A percentile compares a stretch with the other conserved stretches of the same genome.
Conservation (phyloP, 1,140 invertebrate genomes). For the Drosophila melanica region DNA sequence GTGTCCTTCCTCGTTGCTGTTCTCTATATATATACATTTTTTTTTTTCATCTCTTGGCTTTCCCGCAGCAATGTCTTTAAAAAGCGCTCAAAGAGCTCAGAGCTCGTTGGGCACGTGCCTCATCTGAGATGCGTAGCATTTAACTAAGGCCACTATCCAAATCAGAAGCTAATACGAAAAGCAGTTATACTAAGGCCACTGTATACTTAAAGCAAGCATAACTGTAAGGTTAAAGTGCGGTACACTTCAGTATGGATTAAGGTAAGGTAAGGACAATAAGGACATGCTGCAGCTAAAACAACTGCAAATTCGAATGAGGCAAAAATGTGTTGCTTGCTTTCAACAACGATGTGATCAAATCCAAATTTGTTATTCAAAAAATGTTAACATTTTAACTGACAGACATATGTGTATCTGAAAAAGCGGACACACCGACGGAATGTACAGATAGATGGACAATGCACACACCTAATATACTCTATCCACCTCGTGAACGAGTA, state of each 20-base stretch:
- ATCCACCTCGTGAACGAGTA: too few species aligned
- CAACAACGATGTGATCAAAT: too few species aligned
- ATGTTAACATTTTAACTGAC: too few species aligned
- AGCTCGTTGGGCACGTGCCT: constrained; percentile 69
- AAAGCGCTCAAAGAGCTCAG: constrained; percentile 53
- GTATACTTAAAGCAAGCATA: constrained; percentile 14
- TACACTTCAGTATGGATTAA: too few species aligned
- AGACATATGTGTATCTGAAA: too few species aligned
- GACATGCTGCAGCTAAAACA: neutral
- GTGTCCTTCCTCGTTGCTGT: constrained; percentile 14
- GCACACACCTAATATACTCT: too few species aligned
- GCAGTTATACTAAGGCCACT: constrained; percentile 34
- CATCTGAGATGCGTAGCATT: constrained; percentile 58
- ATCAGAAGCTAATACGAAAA: constrained; percentile 73
- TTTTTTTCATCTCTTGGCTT: constrained; percentile 1
- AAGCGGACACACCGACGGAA: too few species aligned
- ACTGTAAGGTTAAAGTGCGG: constrained; percentile 37
- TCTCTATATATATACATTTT: too few species aligned
- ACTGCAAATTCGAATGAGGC: too few species aligned
- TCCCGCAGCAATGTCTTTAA: constrained; percentile 49
- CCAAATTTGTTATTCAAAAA: too few species aligned
- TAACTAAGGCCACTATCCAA: constrained; percentile 76
- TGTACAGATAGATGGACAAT: too few species aligned
- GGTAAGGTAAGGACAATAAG: neutral
- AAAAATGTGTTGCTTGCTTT: too few species aligned